phyloP scores from a whole-genome alignment of 2,797 vertebrate species.

The Masticophis lateralis region DNA sequence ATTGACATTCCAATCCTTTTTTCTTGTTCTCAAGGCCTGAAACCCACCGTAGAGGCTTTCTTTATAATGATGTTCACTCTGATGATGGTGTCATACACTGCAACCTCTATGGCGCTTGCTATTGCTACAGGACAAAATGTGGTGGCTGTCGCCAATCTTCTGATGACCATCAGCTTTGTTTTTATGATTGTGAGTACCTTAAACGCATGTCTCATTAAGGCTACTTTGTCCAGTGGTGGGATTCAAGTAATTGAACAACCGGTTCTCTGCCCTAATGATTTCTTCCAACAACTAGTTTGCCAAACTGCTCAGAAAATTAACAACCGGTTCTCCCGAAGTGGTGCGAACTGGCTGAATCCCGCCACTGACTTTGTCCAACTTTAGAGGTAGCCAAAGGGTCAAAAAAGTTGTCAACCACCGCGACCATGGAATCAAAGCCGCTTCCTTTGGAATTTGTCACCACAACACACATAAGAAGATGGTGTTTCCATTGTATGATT shows the following conservation, averaged over 20 bases:
- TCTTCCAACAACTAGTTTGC: too few species aligned
- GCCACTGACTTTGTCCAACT: background rate
- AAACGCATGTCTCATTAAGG: background rate
- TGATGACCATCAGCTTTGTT: conserved; percentile 83
- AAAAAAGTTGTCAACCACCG: background rate
- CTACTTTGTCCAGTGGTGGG: background rate
- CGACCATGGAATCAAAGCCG: background rate
- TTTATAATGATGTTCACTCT: conserved; percentile 84
- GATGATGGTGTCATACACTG: conserved; percentile 80
- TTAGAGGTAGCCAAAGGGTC: background rate
- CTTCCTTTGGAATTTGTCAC: background rate
- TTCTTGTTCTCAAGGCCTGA: conserved; percentile 76
- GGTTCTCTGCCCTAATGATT: too few species aligned
- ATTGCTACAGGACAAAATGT: conserved; percentile 86
- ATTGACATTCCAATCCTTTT: conserved; percentile 16
- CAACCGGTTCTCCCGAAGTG: too few species aligned
- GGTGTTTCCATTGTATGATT: background rate
- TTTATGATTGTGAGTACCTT: conserved; percentile 89
- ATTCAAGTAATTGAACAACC: too few species aligned
- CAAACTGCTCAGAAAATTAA: too few species aligned
- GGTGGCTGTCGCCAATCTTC: conserved; percentile 83
- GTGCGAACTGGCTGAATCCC: too few species aligned
- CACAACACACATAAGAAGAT: background rate
- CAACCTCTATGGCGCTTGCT: conserved; percentile 85
- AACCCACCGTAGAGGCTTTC: conserved; percentile 75